Percentiles rank a stretch among this genome's conserved stretches.
phyloP scores from a whole-genome alignment of 2,797 vertebrate species.

The Apodemus agrarius region DNA sequence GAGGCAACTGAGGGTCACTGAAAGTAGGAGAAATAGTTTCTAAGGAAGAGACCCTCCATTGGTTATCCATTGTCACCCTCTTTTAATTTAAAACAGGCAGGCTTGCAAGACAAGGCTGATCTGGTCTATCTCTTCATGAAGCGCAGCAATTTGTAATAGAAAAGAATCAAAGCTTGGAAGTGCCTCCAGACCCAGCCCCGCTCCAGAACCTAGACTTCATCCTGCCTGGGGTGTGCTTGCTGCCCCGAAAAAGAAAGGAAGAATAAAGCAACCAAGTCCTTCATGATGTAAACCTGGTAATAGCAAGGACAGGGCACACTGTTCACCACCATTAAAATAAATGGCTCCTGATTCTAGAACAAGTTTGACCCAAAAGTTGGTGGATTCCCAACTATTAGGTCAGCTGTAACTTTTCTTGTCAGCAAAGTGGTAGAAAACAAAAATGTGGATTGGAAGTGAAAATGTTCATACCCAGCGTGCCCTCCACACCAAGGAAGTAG shows the following conservation, averaged over 20 bases:
- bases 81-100: constrained; percentile 2
- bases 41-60: neutral
- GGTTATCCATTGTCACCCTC: neutral
- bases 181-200: neutral
- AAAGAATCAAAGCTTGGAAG: neutral
- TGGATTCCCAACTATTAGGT: neutral
- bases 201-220: neutral
- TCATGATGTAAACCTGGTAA: neutral
- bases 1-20: neutral
- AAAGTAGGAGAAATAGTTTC: neutral
- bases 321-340: neutral
- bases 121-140: neutral
- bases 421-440: neutral
- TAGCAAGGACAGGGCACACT: neutral
- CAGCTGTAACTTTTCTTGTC: neutral
- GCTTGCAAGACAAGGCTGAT: neutral
- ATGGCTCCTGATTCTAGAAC: neutral
- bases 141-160: neutral
- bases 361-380: neutral
- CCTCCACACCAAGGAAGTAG: neutral
- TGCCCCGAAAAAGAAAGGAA: neutral
- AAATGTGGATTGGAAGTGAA: neutral
- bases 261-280: neutral
- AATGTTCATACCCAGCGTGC: neutral
- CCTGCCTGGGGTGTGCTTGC: neutral